Evolutionary conservation across 2,113 vertebrate genomes (phyloP).

Genomic region (Upupa epops): DNA sequence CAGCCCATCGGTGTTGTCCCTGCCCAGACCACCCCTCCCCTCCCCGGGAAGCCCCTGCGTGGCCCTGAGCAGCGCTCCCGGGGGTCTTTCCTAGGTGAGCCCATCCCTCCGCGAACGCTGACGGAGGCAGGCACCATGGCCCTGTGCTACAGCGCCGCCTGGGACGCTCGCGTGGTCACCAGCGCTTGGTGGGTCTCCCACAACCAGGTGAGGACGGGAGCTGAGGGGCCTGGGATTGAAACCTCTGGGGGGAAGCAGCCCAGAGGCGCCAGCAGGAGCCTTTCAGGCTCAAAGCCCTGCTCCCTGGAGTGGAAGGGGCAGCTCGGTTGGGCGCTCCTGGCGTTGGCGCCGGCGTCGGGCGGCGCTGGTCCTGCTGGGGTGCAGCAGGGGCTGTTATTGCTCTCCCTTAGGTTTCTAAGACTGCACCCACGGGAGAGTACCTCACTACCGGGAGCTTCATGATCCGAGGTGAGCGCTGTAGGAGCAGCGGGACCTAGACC

Average conservation of each 20-base stretch:
- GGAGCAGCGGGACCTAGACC: not conserved
- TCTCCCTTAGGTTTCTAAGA: conserved; percentile 89
- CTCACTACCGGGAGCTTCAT: conserved; percentile 98
- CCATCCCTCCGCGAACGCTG: conserved; percentile 89
- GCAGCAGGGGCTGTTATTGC: not conserved
- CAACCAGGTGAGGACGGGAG: conserved; percentile 83
- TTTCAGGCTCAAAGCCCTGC: too few species aligned
- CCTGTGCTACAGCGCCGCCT: conserved; percentile 96
- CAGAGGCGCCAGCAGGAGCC: too few species aligned
- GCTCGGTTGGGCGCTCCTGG: not conserved
- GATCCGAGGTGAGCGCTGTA: conserved; percentile 88
- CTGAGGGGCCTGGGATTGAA: not conserved
- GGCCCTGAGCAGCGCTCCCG: not conserved
- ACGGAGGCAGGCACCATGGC: conserved; percentile 95
- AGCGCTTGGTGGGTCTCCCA: conserved; percentile 99
- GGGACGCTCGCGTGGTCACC: conserved; percentile 96
- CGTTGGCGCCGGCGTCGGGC: not conserved
- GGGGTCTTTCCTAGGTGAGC: conserved; percentile 74
- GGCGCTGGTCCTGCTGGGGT: not conserved
- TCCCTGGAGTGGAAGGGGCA: not conserved
- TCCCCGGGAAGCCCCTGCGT: rapidly evolving
- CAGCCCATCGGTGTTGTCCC: not conserved
- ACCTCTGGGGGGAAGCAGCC: too few species aligned
- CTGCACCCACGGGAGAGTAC: conserved; percentile 96
- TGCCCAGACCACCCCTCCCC: too few species aligned